Base-by-base conservation (phyloP, 1,140 invertebrate species). In the Trypoxylus dichotomus region DNA sequence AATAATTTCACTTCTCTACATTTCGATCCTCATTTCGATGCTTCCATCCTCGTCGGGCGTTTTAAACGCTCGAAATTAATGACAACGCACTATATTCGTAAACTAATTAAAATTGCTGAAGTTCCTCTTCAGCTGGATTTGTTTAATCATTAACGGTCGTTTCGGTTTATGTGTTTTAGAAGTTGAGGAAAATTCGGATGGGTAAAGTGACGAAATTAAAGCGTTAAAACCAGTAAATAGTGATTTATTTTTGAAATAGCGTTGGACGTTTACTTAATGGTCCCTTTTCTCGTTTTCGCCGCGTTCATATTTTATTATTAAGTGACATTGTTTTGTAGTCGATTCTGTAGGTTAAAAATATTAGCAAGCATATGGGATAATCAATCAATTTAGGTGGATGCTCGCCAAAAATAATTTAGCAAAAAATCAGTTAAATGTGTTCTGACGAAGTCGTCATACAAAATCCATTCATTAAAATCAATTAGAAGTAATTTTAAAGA, bases 101-200 rank as follows among this genome's bases (percentile, higher is more conserved):
- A 68, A 29, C 60, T 68, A 68, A 68, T 68, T 68, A 68, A 68
- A 68, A 68, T 68, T 68, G 60, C 60, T 68, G 60, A 68, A 29
- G 60, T 68, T 68, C 60, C 24, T 68, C 60, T 68, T 68, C 60
- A 68, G 27, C 60, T 68, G 60, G 60, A 68, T 68, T 68, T 68
- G 27, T 68, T 68, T 27, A 68, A 68, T 68, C 60, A 68, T 68
- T 68, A 68, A 68, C 60, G 60, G 24, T 68, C 60, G 60, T 15
- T 68, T 68, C 60, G 21, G 60, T 24, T 68, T 68, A 68, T 29
- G 19, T 68, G 27, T 68, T 68, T 68, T 27, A 68, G 60, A 68
- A 68, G 60, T 27, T 25, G 0, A n/a, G 27, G 60, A 24, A 68
- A 24, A 29, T 27, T 25, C 13, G 27, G 5, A 29, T 10, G 19